Conservation (phyloP, 2,888 invertebrate species). For the Eilema sororculum region DNA sequence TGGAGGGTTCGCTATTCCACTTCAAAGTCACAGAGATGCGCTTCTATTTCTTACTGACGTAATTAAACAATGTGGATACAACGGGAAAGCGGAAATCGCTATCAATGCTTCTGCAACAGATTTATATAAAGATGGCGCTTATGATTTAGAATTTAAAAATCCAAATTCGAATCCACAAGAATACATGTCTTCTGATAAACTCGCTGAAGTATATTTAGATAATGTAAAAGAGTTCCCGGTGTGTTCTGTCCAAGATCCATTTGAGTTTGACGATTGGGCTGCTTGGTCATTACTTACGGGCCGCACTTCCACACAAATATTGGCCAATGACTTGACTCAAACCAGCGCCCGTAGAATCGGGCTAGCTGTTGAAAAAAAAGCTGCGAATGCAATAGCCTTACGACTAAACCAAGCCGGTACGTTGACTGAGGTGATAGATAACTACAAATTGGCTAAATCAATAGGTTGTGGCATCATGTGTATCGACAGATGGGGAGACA, state of each 20-base stretch:
- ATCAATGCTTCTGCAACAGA: conserved; percentile 99
- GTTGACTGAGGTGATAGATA: conserved; percentile 98
- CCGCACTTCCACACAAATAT: conserved; percentile 91
- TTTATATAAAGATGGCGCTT: conserved; percentile 94
- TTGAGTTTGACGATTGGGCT: conserved; percentile 99
- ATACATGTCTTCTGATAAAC: conserved; percentile 93
- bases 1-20: conserved; percentile 99
- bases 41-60: conserved; percentile 93
- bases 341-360: conserved; percentile 95
- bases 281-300: conserved; percentile 93
- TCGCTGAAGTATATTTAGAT: conserved; percentile 94
- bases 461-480: conserved; percentile 95
- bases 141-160: conserved; percentile 99
- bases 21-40: conserved; percentile 97
- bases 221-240: conserved; percentile 96
- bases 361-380: conserved; percentile 96
- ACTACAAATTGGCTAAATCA: conserved; percentile 96
- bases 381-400: conserved; percentile 96
- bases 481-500: conserved; percentile 94
- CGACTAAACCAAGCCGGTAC: conserved; percentile 99
- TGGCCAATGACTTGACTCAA: conserved; percentile 98
- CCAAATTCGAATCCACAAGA: conserved; percentile 94
- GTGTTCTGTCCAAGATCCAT: conserved; percentile 98
- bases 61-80: conserved; percentile 97
- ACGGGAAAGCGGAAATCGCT: conserved; percentile 96